Conservation (phyloP, 2,113 vertebrate genomes). For the Irena cyanogastra region DNA sequence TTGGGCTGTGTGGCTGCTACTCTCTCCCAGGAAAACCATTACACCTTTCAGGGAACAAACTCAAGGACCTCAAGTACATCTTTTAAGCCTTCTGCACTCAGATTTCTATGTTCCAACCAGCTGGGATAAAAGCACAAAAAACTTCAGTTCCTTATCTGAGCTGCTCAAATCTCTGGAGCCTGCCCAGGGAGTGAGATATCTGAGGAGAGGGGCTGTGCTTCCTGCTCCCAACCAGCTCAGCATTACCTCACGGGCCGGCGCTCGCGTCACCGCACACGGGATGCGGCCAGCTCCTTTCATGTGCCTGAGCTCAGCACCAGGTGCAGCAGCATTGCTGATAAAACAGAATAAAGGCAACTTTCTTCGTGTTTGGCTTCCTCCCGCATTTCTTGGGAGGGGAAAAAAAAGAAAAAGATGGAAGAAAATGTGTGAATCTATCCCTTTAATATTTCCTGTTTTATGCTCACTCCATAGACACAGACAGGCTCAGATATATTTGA, state of each 20-base stretch:
- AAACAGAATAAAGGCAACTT: background rate
- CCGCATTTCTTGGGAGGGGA: background rate
- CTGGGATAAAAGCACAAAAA: background rate
- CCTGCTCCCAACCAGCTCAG: background rate
- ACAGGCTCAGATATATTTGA: background rate
- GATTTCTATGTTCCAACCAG: background rate
- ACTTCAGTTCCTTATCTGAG: background rate
- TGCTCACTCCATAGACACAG: fast-evolving
- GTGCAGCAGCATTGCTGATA: background rate
- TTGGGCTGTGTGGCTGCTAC: background rate
- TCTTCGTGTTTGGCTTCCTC: background rate
- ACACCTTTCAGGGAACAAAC: background rate
- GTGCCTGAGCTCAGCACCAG: background rate
- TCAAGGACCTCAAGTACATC: background rate
- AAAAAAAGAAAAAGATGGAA: background rate
- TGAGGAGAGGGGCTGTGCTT: background rate
- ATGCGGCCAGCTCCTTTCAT: background rate
- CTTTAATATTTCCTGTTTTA: background rate
- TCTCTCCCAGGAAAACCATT: background rate
- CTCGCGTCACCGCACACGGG: background rate
- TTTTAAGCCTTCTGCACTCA: background rate
- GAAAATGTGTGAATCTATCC: background rate
- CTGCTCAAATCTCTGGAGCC: background rate
- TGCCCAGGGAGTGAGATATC: background rate
- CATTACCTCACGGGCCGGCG: background rate